Base-by-base conservation (phyloP, 2,113 vertebrate genomes). In the Megalops atlanticus region DNA sequence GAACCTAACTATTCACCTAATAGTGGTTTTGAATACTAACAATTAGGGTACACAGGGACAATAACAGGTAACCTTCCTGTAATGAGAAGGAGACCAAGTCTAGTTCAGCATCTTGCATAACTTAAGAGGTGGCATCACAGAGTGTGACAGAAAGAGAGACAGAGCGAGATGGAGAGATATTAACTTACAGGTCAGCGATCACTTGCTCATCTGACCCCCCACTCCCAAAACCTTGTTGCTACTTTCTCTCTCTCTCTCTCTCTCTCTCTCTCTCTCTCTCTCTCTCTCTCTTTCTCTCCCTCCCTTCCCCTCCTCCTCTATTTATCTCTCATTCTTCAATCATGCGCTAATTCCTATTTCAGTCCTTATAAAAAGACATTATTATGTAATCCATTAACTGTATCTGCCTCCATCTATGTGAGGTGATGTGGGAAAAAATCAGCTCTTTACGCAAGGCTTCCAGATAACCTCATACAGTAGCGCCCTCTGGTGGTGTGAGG, bases 81-180 rank as follows among this genome's bases (percentile, higher is more conserved):
- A 47, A 41, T 38, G 36, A 49, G 78, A 18, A 27, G 78, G 16
- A 41, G n/a, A 45, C 73, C 41, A 74, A 74, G 43, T 69, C 68
- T 71, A 35, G 16, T 24, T 33, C 43, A 49, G 41, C 10, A 11
- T 33, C 41, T 49, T 70, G 41, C 45, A 40, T 79, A 70, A 79
- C 58, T n/a, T 58, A 45, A 41, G 39, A 18, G 58, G 31, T 10
- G 58, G n/a, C 4, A 27, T n/a, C n/a, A n/a, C n/a, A n/a, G 33
- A 31, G 11, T 40, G 38, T 14, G 40, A 21, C 16, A 35, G 2
- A 10, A 35, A 35, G 31, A 33, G 1, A 11, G 40, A 21, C 2
- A n/a, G 64, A 18, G 68, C 3, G 1, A 10, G 21, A 31, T 12
- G 45, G 39, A 45, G 40, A n/a, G n/a, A 45, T 31, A 39, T n/a